These are phyloP conservation scores for Lasioglossum pauxillum DNA, from an alignment of 2,888 invertebrate species.

Conservation along the genomic window DNA sequence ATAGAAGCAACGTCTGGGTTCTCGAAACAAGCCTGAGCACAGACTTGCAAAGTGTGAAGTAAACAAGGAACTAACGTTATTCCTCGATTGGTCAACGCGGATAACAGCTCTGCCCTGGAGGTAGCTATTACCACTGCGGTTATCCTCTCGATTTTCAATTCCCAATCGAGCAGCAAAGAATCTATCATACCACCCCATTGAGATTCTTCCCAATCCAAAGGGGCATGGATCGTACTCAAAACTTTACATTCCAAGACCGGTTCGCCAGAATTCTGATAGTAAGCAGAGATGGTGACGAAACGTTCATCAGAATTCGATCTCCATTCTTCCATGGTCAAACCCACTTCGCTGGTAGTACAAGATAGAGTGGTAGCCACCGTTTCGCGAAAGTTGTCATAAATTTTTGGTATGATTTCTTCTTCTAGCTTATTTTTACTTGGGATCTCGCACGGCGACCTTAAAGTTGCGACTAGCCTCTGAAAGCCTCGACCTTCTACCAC, in stretches of 20 bases:
- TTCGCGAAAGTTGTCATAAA: conserved; percentile 83
- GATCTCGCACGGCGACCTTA: conserved; percentile 84
- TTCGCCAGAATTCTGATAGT: conserved; percentile 83
- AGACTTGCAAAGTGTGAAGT: conserved; percentile 83
- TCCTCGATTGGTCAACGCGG: conserved; percentile 79
- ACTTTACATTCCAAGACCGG: conserved; percentile 83
- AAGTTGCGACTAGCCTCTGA: conserved; percentile 84
- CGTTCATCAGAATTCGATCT: conserved; percentile 80
- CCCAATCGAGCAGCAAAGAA: conserved; percentile 83
- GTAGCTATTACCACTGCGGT: conserved; percentile 84
- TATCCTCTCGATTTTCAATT: conserved; percentile 82
- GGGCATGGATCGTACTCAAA: conserved; percentile 83
- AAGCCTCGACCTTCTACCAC: conserved; percentile 85
- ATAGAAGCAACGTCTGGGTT: conserved; percentile 81
- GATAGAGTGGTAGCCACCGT: conserved; percentile 78
- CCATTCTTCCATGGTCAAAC: conserved; percentile 85
- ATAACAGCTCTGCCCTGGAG: conserved; percentile 77
- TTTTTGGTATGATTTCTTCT: conserved; percentile 84
- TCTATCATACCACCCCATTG: conserved; percentile 83
- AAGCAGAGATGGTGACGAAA: conserved; percentile 84
- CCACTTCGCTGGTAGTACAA: conserved; percentile 78
- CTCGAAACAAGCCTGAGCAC: conserved; percentile 83
- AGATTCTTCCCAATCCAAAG: conserved; percentile 80
- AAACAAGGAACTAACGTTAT: conserved; percentile 84
- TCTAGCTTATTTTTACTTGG: conserved; percentile 84